Conservation (phyloP, 2,113 vertebrate species). For the Xerus inauris region DNA sequence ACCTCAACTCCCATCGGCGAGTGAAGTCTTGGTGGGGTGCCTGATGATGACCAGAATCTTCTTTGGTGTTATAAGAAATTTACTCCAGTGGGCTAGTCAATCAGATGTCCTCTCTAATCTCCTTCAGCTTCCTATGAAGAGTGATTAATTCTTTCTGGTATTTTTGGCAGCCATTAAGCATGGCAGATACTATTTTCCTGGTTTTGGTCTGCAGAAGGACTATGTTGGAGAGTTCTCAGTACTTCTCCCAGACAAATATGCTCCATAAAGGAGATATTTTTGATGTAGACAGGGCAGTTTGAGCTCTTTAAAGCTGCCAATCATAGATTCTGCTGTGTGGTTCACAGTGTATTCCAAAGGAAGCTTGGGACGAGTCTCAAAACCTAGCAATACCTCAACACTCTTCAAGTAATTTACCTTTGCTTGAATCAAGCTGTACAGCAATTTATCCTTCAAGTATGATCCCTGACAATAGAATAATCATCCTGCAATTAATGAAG, state of each 20-base stretch:
- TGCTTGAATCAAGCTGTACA: background rate
- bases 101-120: background rate
- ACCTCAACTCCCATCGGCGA: background rate
- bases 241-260: fast-evolving
- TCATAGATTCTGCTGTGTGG: background rate
- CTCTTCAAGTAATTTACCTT: background rate
- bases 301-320: background rate
- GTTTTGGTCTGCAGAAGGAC: background rate
- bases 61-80: background rate
- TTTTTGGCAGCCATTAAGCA: background rate
- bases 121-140: background rate
- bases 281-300: background rate
- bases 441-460: background rate
- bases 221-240: background rate
- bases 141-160: background rate
- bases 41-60: background rate
- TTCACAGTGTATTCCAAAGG: background rate
- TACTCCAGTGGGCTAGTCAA: background rate
- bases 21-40: background rate
- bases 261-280: background rate
- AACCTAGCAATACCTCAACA: background rate
- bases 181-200: background rate
- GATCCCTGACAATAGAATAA: background rate
- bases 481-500: background rate
- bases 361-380: background rate